Evolutionary conservation across 2,888 invertebrate species (phyloP).

Genomic region (Heliconius hortense): DNA sequence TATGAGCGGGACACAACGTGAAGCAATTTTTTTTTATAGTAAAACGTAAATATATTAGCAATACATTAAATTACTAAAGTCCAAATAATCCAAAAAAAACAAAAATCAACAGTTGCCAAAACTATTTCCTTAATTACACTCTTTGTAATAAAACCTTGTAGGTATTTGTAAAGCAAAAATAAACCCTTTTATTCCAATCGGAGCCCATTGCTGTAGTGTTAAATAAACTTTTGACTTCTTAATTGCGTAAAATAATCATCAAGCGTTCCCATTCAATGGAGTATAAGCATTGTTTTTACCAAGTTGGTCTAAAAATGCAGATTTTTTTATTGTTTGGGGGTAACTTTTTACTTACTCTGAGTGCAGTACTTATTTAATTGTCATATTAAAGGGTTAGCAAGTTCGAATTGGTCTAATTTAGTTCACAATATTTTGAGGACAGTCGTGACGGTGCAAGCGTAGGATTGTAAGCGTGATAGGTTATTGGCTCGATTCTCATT

Average conservation of each 20-base stretch:
- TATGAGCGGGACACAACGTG: too few species aligned
- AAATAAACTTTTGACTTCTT: slow-evolving; percentile 28
- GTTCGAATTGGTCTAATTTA: neutral
- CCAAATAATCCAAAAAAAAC: neutral
- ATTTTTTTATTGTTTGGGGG: neutral
- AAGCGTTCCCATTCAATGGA: slow-evolving; percentile 1
- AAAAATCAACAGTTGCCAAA: neutral
- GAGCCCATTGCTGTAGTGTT: slow-evolving; percentile 27
- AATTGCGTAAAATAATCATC: slow-evolving; percentile 29
- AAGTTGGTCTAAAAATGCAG: neutral
- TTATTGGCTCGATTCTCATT: neutral
- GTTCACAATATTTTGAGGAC: neutral
- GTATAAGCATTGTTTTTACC: neutral
- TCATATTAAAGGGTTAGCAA: neutral
- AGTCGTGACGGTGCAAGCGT: neutral
- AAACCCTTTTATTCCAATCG: slow-evolving; percentile 22
- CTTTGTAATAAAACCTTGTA: slow-evolving; percentile 1
- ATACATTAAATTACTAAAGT: too few species aligned
- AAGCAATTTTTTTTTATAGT: too few species aligned
- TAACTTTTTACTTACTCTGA: neutral
- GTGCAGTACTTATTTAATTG: neutral
- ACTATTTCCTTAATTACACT: slow-evolving; percentile 8
- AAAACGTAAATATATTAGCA: too few species aligned
- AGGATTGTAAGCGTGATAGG: neutral
- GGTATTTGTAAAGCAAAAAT: slow-evolving; percentile 15